Percentiles rank a stretch among this genome's conserved stretches.
Evolutionary conservation across 2,797 vertebrate species (phyloP).

Genomic region (Crotalus adamanteus): DNA sequence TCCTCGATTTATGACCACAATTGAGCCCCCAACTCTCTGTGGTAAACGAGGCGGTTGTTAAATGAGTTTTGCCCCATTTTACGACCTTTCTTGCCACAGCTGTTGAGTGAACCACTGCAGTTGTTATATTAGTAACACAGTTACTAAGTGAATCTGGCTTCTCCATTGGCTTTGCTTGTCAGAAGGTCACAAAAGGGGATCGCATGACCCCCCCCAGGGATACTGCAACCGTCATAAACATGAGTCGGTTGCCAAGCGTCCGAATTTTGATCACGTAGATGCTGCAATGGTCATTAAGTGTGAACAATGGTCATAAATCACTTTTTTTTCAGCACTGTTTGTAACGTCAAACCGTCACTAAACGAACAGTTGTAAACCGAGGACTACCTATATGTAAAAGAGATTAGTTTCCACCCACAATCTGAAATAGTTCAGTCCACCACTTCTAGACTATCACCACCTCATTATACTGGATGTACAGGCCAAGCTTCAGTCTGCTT

Average conservation of each 20-base stretch:
- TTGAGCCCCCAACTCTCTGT: background rate
- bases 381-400: background rate
- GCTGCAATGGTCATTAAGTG: background rate
- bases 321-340: background rate
- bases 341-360: background rate
- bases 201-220: background rate
- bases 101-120: background rate
- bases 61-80: background rate
- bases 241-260: background rate
- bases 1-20: background rate
- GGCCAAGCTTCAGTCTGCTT: slow-evolving; percentile 40
- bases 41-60: background rate
- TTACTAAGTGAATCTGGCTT: background rate
- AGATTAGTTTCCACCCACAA: background rate
- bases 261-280: background rate
- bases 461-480: background rate
- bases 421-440: background rate
- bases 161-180: background rate
- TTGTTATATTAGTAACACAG: background rate
- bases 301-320: background rate
- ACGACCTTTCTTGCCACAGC: background rate
- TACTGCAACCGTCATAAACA: background rate
- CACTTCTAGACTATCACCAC: background rate
- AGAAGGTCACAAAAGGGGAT: background rate
- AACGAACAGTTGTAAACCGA: background rate